These are phyloP conservation scores for Hylia prasina DNA, from an alignment of 2,113 vertebrate genomes.

Conservation along the genomic window DNA sequence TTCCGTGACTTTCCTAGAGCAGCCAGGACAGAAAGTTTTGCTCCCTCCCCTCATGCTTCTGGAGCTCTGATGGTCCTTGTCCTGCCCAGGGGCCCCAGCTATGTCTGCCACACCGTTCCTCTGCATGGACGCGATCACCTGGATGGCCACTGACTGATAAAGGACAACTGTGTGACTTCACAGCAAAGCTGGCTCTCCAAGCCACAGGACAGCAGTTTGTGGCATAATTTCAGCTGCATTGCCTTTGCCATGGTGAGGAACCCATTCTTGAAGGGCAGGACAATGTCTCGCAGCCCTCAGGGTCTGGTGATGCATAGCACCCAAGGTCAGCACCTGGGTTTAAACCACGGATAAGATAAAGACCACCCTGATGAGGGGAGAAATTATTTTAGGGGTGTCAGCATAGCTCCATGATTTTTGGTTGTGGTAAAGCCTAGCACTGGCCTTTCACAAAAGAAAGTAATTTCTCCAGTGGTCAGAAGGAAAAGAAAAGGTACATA, in stretches of 20 bases:
- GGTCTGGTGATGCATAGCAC: neutral
- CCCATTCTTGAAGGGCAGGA: neutral
- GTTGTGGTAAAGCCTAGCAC: neutral
- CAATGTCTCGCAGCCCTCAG: fast-evolving
- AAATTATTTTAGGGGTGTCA: neutral
- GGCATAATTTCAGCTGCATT: neutral
- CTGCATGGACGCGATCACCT: neutral
- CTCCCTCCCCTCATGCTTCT: neutral
- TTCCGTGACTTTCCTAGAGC: neutral
- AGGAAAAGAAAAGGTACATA: neutral
- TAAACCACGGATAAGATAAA: neutral
- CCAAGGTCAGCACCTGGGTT: neutral
- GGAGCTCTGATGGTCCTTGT: neutral
- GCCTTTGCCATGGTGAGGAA: neutral
- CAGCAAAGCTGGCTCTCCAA: neutral
- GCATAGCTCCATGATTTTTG: neutral
- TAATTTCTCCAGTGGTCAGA: neutral
- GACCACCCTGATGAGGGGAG: neutral
- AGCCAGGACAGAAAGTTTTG: neutral
- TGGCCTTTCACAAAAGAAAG: neutral
- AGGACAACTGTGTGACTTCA: fast-evolving
- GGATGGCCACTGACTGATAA: neutral
- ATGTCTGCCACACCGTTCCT: fast-evolving
- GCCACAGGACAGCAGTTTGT: neutral
- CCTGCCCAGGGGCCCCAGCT: neutral